phyloP scores from a whole-genome alignment of 2,888 invertebrate genomes.

The Imbricaverruca yamaguchii region DNA sequence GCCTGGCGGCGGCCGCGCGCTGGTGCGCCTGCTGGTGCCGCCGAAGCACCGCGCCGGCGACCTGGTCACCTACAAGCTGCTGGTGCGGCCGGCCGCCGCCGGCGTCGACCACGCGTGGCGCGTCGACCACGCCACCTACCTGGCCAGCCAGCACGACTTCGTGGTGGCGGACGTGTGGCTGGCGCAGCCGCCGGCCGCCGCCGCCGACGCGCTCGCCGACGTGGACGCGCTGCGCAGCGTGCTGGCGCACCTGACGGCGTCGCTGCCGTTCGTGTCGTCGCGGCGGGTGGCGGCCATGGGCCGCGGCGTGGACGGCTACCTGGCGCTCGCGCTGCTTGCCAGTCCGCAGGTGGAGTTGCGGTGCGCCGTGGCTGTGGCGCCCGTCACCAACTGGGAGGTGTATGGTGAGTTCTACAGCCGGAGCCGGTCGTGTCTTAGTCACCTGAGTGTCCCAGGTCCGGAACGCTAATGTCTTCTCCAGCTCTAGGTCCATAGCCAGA shows the following conservation, averaged over 20 bases:
- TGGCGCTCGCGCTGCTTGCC: slow-evolving; percentile 76
- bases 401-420: slow-evolving; percentile 52
- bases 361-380: slow-evolving; percentile 90
- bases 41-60: slow-evolving; percentile 44
- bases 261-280: slow-evolving; percentile 79
- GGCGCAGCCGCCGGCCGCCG: slow-evolving; percentile 67
- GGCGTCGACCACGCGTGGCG: slow-evolving; percentile 36
- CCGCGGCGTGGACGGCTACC: slow-evolving; percentile 92
- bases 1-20: slow-evolving; percentile 75
- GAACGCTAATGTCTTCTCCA: no score
- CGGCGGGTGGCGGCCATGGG: slow-evolving; percentile 91
- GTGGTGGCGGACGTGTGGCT: slow-evolving; percentile 64
- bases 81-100: background rate
- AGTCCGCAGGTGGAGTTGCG: slow-evolving; percentile 72
- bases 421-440: no score
- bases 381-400: slow-evolving; percentile 90
- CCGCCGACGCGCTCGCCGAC: slow-evolving; percentile 74
- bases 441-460: no score
- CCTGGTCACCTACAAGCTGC: background rate
- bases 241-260: slow-evolving; percentile 69
- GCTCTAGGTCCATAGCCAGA: no score
- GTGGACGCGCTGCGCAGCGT: slow-evolving; percentile 64
- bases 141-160: slow-evolving; percentile 82
- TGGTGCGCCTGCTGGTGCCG: slow-evolving; percentile 77
- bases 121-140: slow-evolving; percentile 86